These are phyloP conservation scores for Diarsia rubi DNA, from an alignment of 2,888 invertebrate species.

Conservation along the genomic window DNA sequence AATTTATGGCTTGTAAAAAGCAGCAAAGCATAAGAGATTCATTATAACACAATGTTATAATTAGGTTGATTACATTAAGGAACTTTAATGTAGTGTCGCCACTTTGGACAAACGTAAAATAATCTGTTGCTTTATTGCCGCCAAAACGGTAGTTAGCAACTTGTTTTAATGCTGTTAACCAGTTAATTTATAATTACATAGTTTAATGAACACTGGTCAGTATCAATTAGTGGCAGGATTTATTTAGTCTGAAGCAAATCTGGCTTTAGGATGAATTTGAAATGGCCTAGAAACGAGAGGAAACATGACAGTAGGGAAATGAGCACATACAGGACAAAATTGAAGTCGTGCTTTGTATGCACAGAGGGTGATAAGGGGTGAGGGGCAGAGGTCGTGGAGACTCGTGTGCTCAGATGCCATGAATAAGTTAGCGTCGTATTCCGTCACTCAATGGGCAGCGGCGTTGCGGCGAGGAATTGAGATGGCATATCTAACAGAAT, in stretches of 20 bases:
- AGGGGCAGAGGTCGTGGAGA: slow-evolving; percentile 65
- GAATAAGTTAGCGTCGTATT: slow-evolving; percentile 82
- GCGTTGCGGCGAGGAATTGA: slow-evolving; percentile 50
- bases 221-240: slow-evolving; percentile 51
- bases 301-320: slow-evolving; percentile 70
- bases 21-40: slow-evolving; percentile 39
- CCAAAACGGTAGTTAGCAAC: slow-evolving; percentile 52
- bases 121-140: slow-evolving; percentile 40
- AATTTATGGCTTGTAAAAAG: slow-evolving; percentile 58
- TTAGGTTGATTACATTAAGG: slow-evolving; percentile 50
- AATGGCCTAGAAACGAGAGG: slow-evolving; percentile 67
- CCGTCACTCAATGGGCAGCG: slow-evolving; percentile 76
- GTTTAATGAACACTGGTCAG: slow-evolving; percentile 44
- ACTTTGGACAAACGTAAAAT: slow-evolving; percentile 42
- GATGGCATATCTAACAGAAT: slow-evolving; percentile 15
- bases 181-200: slow-evolving; percentile 53
- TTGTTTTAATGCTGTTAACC: slow-evolving; percentile 52
- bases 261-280: slow-evolving; percentile 11
- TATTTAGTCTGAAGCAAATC: slow-evolving; percentile 36
- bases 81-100: slow-evolving; percentile 37
- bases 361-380: slow-evolving; percentile 77
- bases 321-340: slow-evolving; percentile 78
- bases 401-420: slow-evolving; percentile 75
- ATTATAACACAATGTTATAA: slow-evolving; percentile 51
- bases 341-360: slow-evolving; percentile 80